Conservation (phyloP, 2,888 invertebrate species). For the Salpingus planirostris region DNA sequence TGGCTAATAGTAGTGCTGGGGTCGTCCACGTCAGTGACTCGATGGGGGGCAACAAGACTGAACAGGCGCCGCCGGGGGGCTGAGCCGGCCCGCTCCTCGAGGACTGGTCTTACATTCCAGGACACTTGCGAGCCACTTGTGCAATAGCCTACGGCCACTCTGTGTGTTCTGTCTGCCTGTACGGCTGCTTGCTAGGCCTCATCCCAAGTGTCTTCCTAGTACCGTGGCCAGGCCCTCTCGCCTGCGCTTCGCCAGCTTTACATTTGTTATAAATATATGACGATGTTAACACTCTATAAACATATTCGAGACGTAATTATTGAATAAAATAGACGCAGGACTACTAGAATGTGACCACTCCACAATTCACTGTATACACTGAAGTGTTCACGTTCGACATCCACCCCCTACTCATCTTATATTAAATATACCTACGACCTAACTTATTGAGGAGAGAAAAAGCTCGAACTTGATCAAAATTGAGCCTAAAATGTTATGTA, state of each 20-base stretch:
- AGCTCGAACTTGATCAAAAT: too few species aligned
- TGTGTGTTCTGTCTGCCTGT: constrained; percentile 14
- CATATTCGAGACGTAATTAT: constrained; percentile 3
- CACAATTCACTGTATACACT: constrained; percentile 2
- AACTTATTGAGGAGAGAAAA: too few species aligned
- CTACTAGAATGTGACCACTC: constrained; percentile 20
- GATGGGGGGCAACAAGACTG: constrained; percentile 27
- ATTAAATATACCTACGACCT: too few species aligned
- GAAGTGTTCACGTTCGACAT: constrained; percentile 4
- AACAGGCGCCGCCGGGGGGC: constrained; percentile 26
- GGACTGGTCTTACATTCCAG: constrained; percentile 36
- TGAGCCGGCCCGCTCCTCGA: constrained; percentile 22
- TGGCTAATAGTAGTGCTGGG: constrained; percentile 31
- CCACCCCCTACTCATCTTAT: too few species aligned
- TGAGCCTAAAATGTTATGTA: too few species aligned
- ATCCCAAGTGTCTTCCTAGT: constrained; percentile 39
- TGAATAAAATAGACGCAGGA: too few species aligned
- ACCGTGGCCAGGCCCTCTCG: constrained; percentile 10
- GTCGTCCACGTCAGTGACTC: constrained; percentile 31
- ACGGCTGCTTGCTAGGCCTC: constrained; percentile 25
- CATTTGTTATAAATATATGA: too few species aligned
- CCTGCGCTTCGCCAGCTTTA: constrained; percentile 25
- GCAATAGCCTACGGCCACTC: constrained; percentile 24
- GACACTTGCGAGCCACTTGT: constrained; percentile 31
- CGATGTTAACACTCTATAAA: constrained; percentile 15